phyloP scores from a whole-genome alignment of 1,140 invertebrate species.

The Wiebesia pumilae region DNA sequence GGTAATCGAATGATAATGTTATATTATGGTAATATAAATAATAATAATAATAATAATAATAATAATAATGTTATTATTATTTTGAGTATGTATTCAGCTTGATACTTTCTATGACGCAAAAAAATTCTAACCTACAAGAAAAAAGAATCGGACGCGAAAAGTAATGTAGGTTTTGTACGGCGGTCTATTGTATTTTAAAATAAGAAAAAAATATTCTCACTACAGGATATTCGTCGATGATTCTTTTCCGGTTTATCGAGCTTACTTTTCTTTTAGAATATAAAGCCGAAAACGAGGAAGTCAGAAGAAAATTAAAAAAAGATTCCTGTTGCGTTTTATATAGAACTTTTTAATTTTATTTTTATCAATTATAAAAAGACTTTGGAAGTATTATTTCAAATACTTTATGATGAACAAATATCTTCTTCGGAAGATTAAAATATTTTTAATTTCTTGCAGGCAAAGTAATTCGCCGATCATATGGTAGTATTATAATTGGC shows the following conservation, averaged over 20 bases:
- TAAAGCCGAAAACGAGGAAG: not conserved
- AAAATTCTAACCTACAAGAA: not conserved
- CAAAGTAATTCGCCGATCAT: not conserved
- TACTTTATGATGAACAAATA: not conserved
- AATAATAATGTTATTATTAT: not conserved
- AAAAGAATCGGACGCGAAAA: slow-evolving; percentile 2
- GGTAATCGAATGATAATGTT: not conserved
- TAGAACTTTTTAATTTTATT: not conserved
- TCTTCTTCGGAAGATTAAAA: not conserved
- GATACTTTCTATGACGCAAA: not conserved
- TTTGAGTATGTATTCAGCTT: not conserved
- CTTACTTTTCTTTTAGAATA: not conserved
- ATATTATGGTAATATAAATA: not conserved
- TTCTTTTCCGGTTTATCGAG: not conserved
- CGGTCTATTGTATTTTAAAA: slow-evolving; percentile 6
- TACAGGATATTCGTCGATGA: slow-evolving; percentile 6
- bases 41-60: no score
- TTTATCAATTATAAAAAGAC: not conserved
- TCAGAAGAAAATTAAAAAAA: no score
- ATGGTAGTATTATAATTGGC: no score
- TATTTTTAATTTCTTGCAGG: not conserved
- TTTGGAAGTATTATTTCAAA: not conserved
- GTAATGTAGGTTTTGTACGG: not conserved
- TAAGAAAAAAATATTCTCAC: not conserved
- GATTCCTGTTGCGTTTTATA: not conserved